Evolutionary conservation across 2,888 invertebrate species (phyloP).

Genomic region (Mesorhabditis belari): DNA sequence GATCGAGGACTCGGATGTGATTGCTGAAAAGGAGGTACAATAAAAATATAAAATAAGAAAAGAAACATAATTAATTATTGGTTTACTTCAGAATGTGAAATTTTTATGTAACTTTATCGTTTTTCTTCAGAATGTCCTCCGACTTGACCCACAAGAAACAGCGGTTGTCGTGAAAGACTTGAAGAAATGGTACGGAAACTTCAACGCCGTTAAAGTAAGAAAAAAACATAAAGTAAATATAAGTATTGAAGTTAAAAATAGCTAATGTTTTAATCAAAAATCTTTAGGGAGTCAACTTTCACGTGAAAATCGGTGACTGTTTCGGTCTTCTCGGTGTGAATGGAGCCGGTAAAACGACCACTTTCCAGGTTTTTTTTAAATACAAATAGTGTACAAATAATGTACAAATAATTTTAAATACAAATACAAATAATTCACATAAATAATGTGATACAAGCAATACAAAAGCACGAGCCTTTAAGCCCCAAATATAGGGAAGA

Average conservation of each 20-base stretch:
- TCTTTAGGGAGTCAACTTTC: conserved; percentile 35
- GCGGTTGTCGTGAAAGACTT: conserved; percentile 30
- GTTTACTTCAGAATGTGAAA: neutral
- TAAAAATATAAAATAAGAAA: conserved; percentile 4
- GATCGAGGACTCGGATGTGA: conserved; percentile 37
- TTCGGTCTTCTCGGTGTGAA: conserved; percentile 47
- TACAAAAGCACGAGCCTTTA: no score
- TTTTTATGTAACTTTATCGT: neutral
- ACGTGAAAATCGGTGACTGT: conserved; percentile 34
- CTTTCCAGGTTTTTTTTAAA: conserved; percentile 25
- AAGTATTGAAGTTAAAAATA: neutral
- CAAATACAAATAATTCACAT: no score
- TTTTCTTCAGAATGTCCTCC: neutral
- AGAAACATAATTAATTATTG: no score
- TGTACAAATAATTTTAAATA: no score
- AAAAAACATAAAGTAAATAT: neutral
- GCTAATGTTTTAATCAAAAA: neutral
- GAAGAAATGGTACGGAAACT: conserved; percentile 37
- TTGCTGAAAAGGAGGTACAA: conserved; percentile 32
- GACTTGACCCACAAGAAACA: conserved; percentile 2
- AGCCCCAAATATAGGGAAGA: no score
- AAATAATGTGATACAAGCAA: no score
- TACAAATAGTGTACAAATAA: neutral
- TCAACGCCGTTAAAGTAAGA: conserved; percentile 40
- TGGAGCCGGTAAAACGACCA: conserved; percentile 47